Evolutionary conservation across 2,888 invertebrate genomes (phyloP).

Genomic region (Drosophila limbata): DNA sequence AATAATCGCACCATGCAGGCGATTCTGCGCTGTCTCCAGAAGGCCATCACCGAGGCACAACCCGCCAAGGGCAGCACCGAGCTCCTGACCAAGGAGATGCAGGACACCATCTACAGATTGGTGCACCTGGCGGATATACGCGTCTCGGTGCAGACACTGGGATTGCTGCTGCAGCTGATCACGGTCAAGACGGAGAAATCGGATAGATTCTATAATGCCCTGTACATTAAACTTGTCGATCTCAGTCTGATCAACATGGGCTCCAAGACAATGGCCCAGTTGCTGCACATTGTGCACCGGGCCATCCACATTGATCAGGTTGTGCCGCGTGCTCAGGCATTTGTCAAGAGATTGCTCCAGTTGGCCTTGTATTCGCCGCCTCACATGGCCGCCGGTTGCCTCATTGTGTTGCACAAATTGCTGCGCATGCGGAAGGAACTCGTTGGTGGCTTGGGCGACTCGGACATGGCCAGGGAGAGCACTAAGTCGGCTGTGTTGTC

Average conservation of each 20-base stretch:
- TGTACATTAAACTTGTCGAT: conserved; percentile 95
- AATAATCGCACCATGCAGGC: conserved; percentile 94
- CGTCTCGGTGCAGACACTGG: conserved; percentile 86
- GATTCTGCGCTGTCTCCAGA: conserved; percentile 92
- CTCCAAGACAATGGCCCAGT: conserved; percentile 89
- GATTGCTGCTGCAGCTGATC: conserved; percentile 83
- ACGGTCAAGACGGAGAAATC: conserved; percentile 82
- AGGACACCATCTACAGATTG: conserved; percentile 91
- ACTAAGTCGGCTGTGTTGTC: conserved; percentile 27
- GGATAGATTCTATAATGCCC: conserved; percentile 91
- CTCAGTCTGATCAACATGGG: conserved; percentile 88
- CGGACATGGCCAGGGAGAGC: conserved; percentile 7
- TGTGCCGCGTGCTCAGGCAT: conserved; percentile 90
- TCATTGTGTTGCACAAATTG: conserved; percentile 87
- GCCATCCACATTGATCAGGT: conserved; percentile 93
- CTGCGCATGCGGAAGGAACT: conserved; percentile 89
- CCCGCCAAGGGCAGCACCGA: conserved; percentile 79
- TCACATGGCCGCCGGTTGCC: conserved; percentile 92
- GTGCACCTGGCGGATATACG: conserved; percentile 93
- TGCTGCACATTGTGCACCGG: conserved; percentile 94
- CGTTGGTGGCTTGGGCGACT: conserved; percentile 52
- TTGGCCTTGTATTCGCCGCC: conserved; percentile 90
- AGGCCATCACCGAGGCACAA: conserved; percentile 87
- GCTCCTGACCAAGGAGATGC: conserved; percentile 84
- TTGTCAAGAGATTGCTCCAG: conserved; percentile 93